Base-by-base conservation (phyloP, 2,113 vertebrate species). In the Recurvirostra avosetta region DNA sequence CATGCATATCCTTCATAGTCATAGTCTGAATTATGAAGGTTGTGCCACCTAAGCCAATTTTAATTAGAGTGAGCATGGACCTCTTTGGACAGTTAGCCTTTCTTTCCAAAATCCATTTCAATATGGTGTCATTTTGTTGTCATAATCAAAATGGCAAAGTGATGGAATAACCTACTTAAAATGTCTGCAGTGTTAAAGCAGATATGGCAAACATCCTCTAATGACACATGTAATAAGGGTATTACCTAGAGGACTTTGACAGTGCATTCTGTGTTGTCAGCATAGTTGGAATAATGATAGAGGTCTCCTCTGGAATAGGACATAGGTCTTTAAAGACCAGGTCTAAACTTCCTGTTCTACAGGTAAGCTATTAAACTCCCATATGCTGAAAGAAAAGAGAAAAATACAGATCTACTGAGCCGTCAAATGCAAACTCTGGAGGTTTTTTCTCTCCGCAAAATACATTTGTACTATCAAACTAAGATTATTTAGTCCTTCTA, bases 71-170 rank as follows among this genome's bases (percentile, higher is more conserved):
- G 96, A 98, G 98, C 98, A 98, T 95, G 97, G 98, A 98, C 98
- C 98, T 97, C 97, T 98, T 98, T 98, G 98, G 98, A 98, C 98
- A 98, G 98, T 98, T 98, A 98, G 98, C 98, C 98, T 99, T 98
- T 98, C 98, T 97, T 98, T 97, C 97, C 97, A 97, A 98, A 98
- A 98, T 98, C 97, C 95, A 98, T 98, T 98, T 98, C 98, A 98
- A 98, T 98, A 98, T 97, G 98, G 98, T 98, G 98, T 98, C 98
- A 98, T 97, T 98, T 97, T 98, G 97, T 98, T 98, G 98, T 98
- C 98, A 98, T 98, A 98, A 98, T 98, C 98, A 98, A 98, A 99
- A 98, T 98, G 98, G 98, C 98, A 98, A 98, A 98, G 97, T 98
- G 98, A 98, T 98, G 97, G 98, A 98, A 98, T 97, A 98, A 98